These are phyloP conservation scores for Listronotus oregonensis DNA, from an alignment of 1,140 invertebrate genomes.

Conservation along the genomic window DNA sequence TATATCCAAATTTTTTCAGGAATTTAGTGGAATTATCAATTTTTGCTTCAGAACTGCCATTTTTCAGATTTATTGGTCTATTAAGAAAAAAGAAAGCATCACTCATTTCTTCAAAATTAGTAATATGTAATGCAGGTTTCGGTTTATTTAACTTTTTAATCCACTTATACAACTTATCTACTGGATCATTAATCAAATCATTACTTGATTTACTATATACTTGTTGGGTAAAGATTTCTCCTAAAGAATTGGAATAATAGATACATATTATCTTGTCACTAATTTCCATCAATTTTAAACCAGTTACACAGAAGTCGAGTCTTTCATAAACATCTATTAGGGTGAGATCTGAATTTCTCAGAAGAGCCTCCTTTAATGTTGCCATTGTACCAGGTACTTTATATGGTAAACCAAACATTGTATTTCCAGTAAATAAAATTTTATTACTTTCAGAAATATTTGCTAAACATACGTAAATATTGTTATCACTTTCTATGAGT, in stretches of 20 bases:
- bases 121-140: conserved; percentile 10
- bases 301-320: conserved; percentile 4
- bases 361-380: conserved; percentile 18
- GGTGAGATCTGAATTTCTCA: conserved; percentile 13
- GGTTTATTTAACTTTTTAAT: neutral
- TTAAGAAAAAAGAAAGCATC: conserved; percentile 18
- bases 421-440: conserved; percentile 18
- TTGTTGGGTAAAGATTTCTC: conserved; percentile 25
- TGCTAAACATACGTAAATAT: conserved; percentile 19
- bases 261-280: conserved; percentile 14
- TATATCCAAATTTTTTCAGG: conserved; percentile 13
- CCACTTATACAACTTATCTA: conserved; percentile 2
- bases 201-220: conserved; percentile 1
- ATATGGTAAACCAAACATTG: conserved; percentile 18
- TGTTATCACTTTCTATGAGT: neutral
- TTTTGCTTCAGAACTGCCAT: neutral
- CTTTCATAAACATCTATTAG: conserved; percentile 15
- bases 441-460: conserved; percentile 11
- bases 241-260: conserved; percentile 20
- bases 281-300: conserved; percentile 17
- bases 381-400: conserved; percentile 11
- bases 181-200: neutral
- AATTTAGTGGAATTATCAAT: conserved; percentile 9
- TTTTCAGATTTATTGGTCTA: neutral
- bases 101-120: conserved; percentile 26